Conservation (phyloP, 2,797 vertebrate species). For the Brachymystax lenok region DNA sequence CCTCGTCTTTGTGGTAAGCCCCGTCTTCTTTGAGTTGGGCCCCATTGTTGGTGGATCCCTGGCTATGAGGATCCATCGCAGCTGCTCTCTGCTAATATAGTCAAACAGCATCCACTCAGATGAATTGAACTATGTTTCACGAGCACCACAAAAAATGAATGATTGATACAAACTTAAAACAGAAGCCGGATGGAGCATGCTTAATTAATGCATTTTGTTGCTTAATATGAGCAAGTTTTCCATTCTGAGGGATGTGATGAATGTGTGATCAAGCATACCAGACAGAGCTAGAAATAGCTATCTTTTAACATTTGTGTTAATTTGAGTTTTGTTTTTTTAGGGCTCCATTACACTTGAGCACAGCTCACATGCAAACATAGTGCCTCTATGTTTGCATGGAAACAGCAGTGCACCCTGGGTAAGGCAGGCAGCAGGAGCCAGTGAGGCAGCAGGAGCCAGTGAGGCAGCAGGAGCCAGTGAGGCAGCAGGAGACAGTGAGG, state of each 20-base stretch:
- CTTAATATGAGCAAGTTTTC: slow-evolving; percentile 24
- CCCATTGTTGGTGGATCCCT: not conserved
- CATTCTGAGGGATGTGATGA: not conserved
- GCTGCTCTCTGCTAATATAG: slow-evolving; percentile 11
- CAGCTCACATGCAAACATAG: not conserved
- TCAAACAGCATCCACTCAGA: slow-evolving; percentile 67
- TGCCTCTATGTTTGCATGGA: slow-evolving; percentile 2
- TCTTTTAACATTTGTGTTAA: not conserved
- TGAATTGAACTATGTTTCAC: not conserved
- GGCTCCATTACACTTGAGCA: not conserved
- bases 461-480: not conserved
- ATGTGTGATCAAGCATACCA: not conserved
- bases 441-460: slow-evolving; percentile 42
- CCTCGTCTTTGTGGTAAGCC: not conserved
- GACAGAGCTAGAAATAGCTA: not conserved
- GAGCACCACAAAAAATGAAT: slow-evolving; percentile 62
- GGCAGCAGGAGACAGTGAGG: slow-evolving; percentile 39
- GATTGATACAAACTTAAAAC: slow-evolving; percentile 65
- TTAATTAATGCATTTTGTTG: slow-evolving; percentile 62
- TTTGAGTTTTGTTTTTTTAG: not conserved
- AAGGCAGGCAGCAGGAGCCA: slow-evolving; percentile 32
- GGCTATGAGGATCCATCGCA: not conserved
- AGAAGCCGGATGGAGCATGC: slow-evolving; percentile 59
- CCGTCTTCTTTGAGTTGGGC: not conserved
- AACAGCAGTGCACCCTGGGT: slow-evolving; percentile 49